Base-by-base conservation (phyloP, 2,113 vertebrate species). In the Eublepharis macularius region DNA sequence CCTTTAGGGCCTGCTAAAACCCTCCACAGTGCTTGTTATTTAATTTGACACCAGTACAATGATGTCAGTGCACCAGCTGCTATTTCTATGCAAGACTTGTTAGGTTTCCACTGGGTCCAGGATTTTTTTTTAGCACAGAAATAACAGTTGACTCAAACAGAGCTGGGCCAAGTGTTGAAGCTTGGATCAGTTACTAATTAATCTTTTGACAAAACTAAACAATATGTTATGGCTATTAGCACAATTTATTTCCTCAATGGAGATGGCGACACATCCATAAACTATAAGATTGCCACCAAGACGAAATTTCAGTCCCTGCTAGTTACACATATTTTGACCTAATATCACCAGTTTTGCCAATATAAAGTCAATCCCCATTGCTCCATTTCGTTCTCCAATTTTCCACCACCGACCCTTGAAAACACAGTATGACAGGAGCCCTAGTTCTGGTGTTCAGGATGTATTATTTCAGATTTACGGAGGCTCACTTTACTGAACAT, bases 251-350 rank as follows among this genome's bases (percentile, higher is more conserved):
- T 14, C 73, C 76, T 68, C 34, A 87, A 68, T 12, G 39, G 60
- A 69, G 57, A 34, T 9, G 82, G 6, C 43, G 14, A 0, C 2
- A 51, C 16, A 6, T 6, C 5, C 41, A 7, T 49, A 14, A 24
- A 16, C 47, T 7, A 49, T 65, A 51, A 13, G 24, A 86, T 2
- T 6, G 29, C 26, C 8, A 36, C 2, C 47, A 36, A 79, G 29
- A 54, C 65, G 81, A 75, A 75, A 75, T 47, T 34, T 21, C 39
- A 65, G 32, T n/a, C 43, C 36, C 39, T 8, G 34, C 32, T 76
- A 34, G n/a, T 2, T 0, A 0, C 11, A 24, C 21, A 0, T 0
- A n/a, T 0, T 0, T n/a, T 16, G 21, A 13, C 80, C 49, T 36
- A 12, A 12, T 43, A 80, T 3, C 36, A 77, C 5, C 11, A 13